Conservation (phyloP, 2,888 invertebrate genomes). For the Nemotelus nigrinus region DNA sequence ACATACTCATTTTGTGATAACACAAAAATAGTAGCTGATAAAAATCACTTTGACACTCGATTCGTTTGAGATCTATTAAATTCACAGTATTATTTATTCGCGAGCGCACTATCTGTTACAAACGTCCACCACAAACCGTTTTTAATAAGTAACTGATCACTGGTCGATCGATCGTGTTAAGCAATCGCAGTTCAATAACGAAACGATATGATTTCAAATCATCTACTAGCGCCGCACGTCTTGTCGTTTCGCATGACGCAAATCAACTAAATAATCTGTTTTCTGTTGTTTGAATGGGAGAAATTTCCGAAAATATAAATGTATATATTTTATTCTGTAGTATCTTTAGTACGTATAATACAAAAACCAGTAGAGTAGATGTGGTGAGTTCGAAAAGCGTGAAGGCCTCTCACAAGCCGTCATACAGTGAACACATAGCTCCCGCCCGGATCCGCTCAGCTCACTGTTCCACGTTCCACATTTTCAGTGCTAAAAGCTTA, state of each 20-base stretch:
- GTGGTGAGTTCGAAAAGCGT: not conserved
- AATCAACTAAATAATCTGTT: constrained; percentile 15
- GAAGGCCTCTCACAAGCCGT: not conserved
- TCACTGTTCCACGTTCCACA: constrained; percentile 4
- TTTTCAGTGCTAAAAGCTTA: constrained; percentile 25
- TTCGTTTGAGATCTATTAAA: too few relatives aligned
- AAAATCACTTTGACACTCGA: too few relatives aligned
- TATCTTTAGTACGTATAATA: too few relatives aligned
- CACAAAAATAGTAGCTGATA: too few relatives aligned
- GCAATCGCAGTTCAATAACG: not conserved
- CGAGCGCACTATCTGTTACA: too few relatives aligned
- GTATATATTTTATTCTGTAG: not conserved
- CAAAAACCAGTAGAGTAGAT: not conserved
- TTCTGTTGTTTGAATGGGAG: not conserved
- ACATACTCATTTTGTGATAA: too few relatives aligned
- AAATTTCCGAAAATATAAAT: constrained; percentile 5
- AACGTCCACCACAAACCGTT: too few relatives aligned
- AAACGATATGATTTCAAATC: not conserved
- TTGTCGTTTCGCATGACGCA: constrained; percentile 27
- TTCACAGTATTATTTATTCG: too few relatives aligned
- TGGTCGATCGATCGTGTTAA: not conserved
- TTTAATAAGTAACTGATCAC: constrained; percentile 14
- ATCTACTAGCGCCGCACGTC: not conserved
- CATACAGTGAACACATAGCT: too few relatives aligned
- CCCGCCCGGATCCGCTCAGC: not conserved